Base-by-base conservation (phyloP, 2,888 invertebrate genomes). In the Hirudinaria manillensis region DNA sequence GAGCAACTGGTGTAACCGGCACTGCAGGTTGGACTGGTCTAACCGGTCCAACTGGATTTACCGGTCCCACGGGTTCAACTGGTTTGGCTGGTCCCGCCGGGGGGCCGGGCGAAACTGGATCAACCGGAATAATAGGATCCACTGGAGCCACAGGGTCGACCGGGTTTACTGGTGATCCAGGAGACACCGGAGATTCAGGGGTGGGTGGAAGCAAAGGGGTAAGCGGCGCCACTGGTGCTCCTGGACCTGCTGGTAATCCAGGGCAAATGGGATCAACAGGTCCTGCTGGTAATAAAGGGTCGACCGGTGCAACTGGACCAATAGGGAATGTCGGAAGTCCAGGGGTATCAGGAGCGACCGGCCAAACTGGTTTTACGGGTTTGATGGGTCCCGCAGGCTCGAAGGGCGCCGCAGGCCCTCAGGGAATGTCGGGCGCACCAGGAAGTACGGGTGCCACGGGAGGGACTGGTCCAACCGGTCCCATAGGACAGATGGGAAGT, bases 361-460 rank as follows among this genome's bases (percentile, higher is more conserved):
- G 73, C 1, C 61, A 36, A n/a, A 38, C 65, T 36, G 73, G 73
- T 38, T 55, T 53, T 34, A 29, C 34, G n/a, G 73, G 73, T 34
- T 21, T 16, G 3, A 55, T n/a, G 32, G 73, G 73, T 29, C 16
- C 2, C 34, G 10, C 73, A 61, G 73, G 73, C 61, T 29, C 21
- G 13, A 34, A 4, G 24, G 72, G 72, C 3, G 53, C 53, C 29
- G 6, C 53, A 27, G 77, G 77, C 32, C 29, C 68, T 19, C 29
- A 61, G 45, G 77, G 77, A 29, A 13, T 19, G 29, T 29, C 53
- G 81, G 83, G 83, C 68, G 6, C 80, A 6, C 73, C 79, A 21
- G 83, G 83, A 36, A 73, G 78, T 2, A 27, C 80, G 21, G 83
- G 83, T 71, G 78, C 4, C 7, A 24, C 24, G n/a, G 61, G 61